Evolutionary conservation across 2,888 invertebrate genomes (phyloP), one percentile per base, ranked within the genome.

Genomic region (Blomia tropicalis): DNA sequence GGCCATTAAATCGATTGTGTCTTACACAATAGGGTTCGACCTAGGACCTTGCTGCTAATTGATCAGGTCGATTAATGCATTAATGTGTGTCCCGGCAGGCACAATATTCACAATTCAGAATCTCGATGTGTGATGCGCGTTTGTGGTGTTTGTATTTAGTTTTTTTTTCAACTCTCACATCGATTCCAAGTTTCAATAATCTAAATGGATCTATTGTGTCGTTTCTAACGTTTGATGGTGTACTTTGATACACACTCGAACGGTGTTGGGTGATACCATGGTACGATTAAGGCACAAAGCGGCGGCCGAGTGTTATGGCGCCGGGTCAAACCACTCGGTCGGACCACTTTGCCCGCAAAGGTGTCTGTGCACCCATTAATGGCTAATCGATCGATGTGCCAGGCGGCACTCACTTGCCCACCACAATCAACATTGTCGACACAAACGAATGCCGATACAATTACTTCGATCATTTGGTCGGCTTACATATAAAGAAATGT

Each of bases 401-500:
- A 17, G 7, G 7, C 36, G 36, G 36, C n/a, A n/a, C n/a, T n/a
- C n/a, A n/a, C n/a, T n/a, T n/a, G n/a, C 7, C 36, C 17, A 36
- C 17, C 17, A 11, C 36, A 36, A 7, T 36, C 7, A 17, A 17
- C 36, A 17, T 17, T 11, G 36, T 7, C 36, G 7, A 36, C 7
- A 47, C 51, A 47, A 47, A 47, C 51, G 51, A 47, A 47, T 47
- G 51, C 51, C 51, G 51, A 47, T 47, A 47, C 51, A 41, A 41
- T n/a, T 41, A 41, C 22, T 27, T 47, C 27, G 14, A n/a, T 47
- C 11, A 19, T n/a, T 47, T 47, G 7, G 51, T 47, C 51, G 7
- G 51, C 22, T 36, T 36, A 17, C 17, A 7, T 7, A 17, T 11
- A 11, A 36, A 36, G 36, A 36, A 36, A 17, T 36, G 36, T n/a